Evolutionary conservation across 2,113 vertebrate species (phyloP).

Genomic region (Cepphus grylle): DNA sequence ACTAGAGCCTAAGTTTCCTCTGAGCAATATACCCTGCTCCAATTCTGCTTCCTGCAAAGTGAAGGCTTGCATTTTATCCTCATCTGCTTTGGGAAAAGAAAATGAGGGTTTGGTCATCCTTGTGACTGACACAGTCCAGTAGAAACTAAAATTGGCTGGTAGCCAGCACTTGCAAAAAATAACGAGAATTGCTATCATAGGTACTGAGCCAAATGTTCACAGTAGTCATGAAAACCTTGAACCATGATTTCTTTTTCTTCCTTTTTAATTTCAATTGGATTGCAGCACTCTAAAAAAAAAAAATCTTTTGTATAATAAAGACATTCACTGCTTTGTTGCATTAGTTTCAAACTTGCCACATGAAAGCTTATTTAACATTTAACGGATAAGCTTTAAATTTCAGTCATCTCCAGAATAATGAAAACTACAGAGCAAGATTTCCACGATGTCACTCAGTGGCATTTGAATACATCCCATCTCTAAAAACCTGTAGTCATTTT

Average conservation of each 20-base stretch:
- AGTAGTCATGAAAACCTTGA: background rate
- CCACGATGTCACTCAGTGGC: background rate
- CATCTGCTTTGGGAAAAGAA: background rate
- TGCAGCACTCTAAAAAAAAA: background rate
- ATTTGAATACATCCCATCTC: background rate
- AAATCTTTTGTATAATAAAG: background rate
- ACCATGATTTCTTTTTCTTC: background rate
- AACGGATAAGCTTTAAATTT: constrained; percentile 41
- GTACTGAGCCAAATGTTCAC: background rate
- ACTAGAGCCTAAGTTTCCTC: background rate
- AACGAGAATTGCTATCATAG: background rate
- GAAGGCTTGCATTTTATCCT: background rate
- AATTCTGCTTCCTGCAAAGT: background rate
- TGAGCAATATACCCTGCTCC: background rate
- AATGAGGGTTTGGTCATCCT: background rate
- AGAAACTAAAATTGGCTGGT: background rate
- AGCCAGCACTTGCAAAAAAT: background rate
- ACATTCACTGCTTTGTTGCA: constrained; percentile 8
- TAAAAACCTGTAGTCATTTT: background rate
- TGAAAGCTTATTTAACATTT: constrained; percentile 46
- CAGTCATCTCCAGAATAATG: constrained; percentile 26
- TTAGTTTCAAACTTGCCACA: constrained; percentile 23
- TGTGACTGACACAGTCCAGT: background rate
- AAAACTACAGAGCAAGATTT: constrained; percentile 12
- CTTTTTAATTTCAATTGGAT: background rate